Percentiles rank a stretch among this genome's conserved stretches.
These are phyloP conservation scores for Lithophane ornitopus DNA, from an alignment of 2,888 invertebrate genomes.

Conservation along the genomic window DNA sequence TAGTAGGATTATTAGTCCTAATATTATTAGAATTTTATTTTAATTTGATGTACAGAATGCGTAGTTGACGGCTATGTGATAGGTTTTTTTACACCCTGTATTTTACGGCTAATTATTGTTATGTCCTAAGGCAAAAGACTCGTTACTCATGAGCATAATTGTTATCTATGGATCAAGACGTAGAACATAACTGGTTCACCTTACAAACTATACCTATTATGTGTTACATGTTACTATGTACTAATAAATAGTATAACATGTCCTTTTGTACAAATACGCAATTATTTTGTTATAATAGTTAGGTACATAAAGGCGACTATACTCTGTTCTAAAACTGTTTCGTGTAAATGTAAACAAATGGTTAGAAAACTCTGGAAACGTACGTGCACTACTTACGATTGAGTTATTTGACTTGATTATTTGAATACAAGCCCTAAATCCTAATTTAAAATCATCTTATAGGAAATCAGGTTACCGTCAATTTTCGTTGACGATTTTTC, in stretches of 20 bases:
- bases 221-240: background rate
- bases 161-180: slow-evolving; percentile 22
- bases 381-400: background rate
- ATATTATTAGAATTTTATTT: too few species aligned
- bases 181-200: slow-evolving; percentile 24
- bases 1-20: too few species aligned
- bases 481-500: background rate
- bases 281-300: background rate
- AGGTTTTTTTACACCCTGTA: too few species aligned
- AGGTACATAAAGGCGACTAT: background rate
- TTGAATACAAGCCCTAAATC: background rate
- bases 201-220: slow-evolving; percentile 3
- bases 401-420: background rate
- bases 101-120: background rate
- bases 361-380: background rate
- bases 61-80: too few species aligned
- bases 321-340: background rate
- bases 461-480: background rate
- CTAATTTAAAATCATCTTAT: background rate
- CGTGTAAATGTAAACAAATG: background rate
- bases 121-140: background rate
- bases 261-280: background rate
- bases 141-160: background rate
- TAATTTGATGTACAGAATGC: too few species aligned
- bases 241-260: background rate